These are phyloP conservation scores for Noturus placidus DNA, from an alignment of 2,113 vertebrate species.

Conservation along the genomic window DNA sequence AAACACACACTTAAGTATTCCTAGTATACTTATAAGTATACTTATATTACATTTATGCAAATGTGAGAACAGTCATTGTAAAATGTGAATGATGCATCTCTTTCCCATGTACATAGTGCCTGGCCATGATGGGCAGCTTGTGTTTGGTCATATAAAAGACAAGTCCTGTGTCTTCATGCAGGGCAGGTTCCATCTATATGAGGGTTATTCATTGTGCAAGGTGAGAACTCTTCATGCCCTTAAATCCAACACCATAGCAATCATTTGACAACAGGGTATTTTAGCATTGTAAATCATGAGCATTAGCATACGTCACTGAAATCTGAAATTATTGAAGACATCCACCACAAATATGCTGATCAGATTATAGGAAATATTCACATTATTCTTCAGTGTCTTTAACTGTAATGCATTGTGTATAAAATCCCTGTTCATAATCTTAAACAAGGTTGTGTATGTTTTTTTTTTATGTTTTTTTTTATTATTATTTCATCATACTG, in stretches of 20 bases:
- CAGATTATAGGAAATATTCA: neutral
- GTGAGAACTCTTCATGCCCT: constrained; percentile 52
- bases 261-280: neutral
- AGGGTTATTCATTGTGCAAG: constrained; percentile 72
- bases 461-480: neutral
- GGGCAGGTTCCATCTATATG: constrained; percentile 72
- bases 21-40: no score
- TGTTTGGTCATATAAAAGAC: constrained; percentile 68
- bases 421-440: constrained; percentile 16
- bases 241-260: neutral
- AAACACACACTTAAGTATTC: no score
- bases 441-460: neutral
- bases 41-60: no score
- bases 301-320: neutral
- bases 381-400: neutral
- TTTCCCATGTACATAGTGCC: constrained; percentile 55
- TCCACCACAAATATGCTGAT: neutral
- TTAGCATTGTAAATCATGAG: neutral
- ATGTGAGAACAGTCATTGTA: neutral
- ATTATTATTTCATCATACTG: neutral
- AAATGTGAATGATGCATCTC: neutral
- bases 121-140: constrained; percentile 71
- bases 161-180: constrained; percentile 74
- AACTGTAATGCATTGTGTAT: neutral
- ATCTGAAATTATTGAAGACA: neutral